Percentiles rank a stretch among this genome's conserved stretches.
Evolutionary conservation across 2,888 invertebrate species (phyloP).

Genomic region (Drosophila mettleri): DNA sequence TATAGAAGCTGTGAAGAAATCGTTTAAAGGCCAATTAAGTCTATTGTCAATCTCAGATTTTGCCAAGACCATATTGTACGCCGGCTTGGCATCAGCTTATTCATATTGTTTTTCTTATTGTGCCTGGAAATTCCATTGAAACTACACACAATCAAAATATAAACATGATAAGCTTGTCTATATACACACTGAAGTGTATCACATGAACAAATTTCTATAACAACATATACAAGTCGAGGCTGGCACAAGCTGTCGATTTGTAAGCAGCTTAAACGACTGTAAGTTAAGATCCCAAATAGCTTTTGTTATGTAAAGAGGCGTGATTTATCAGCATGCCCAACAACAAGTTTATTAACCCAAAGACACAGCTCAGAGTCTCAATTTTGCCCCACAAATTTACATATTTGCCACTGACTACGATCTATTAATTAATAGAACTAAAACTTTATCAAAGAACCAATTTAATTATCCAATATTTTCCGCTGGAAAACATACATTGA

Average conservation of each 20-base stretch:
- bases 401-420: constrained; percentile 23
- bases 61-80: not conserved
- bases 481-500: constrained; percentile 6
- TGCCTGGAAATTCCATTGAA: constrained; percentile 22
- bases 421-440: not conserved
- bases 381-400: constrained; percentile 43
- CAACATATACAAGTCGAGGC: not conserved
- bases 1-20: not conserved
- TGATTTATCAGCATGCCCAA: constrained; percentile 63
- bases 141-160: constrained; percentile 31
- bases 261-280: constrained; percentile 50
- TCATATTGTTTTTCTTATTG: constrained; percentile 11
- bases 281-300: constrained; percentile 20
- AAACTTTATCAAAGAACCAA: constrained; percentile 29
- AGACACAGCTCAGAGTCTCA: constrained; percentile 12
- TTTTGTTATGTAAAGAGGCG: constrained; percentile 55
- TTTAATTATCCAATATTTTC: constrained; percentile 12
- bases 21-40: constrained; percentile 9
- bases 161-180: constrained; percentile 32
- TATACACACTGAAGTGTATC: not conserved
- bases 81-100: constrained; percentile 1
- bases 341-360: constrained; percentile 74
- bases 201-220: constrained; percentile 5
- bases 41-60: constrained; percentile 1
- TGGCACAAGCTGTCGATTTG: constrained; percentile 8